Conservation (phyloP, 2,797 vertebrate genomes). For the Paratrypauchen microcephalus region DNA sequence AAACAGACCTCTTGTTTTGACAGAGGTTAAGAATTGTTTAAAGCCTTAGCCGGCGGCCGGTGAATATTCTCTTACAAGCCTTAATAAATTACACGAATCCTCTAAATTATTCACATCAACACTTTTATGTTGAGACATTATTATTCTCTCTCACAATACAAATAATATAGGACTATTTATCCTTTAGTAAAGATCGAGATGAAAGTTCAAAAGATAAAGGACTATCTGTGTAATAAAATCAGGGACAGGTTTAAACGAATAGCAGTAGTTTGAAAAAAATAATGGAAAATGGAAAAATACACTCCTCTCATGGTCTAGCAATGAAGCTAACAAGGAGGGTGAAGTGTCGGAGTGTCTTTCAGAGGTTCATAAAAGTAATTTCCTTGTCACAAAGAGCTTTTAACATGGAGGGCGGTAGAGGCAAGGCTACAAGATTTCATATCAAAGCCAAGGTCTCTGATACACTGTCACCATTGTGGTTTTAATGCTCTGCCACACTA, state of each 20-base stretch:
- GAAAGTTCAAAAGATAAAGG: constrained; percentile 36
- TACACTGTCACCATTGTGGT: constrained; percentile 64
- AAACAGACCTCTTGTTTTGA: constrained; percentile 61
- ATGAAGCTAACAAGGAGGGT: constrained; percentile 59
- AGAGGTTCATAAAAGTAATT: constrained; percentile 77
- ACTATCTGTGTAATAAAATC: constrained; percentile 39
- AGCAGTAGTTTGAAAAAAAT: constrained; percentile 19
- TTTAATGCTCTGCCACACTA: constrained; percentile 57
- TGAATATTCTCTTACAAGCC: constrained; percentile 27
- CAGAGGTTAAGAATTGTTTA: constrained; percentile 43
- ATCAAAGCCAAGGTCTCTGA: constrained; percentile 71
- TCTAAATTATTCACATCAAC: constrained; percentile 14
- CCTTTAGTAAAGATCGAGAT: constrained; percentile 27
- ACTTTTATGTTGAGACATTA: constrained; percentile 14
- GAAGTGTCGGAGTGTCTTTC: constrained; percentile 68
- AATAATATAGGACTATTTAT: constrained; percentile 2
- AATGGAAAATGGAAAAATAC: constrained; percentile 15
- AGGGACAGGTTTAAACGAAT: constrained; percentile 30
- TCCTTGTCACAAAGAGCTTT: constrained; percentile 77
- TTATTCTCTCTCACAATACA: constrained; percentile 5
- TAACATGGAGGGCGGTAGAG: constrained; percentile 68
- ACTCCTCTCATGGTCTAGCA: constrained; percentile 50
- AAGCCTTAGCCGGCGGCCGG: constrained; percentile 17
- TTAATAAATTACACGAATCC: constrained; percentile 19
- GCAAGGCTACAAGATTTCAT: constrained; percentile 74